Percentiles rank a stretch among this genome's conserved stretches.
Conservation (phyloP, 2,888 invertebrate genomes). For the Drosophila aldrichi region DNA sequence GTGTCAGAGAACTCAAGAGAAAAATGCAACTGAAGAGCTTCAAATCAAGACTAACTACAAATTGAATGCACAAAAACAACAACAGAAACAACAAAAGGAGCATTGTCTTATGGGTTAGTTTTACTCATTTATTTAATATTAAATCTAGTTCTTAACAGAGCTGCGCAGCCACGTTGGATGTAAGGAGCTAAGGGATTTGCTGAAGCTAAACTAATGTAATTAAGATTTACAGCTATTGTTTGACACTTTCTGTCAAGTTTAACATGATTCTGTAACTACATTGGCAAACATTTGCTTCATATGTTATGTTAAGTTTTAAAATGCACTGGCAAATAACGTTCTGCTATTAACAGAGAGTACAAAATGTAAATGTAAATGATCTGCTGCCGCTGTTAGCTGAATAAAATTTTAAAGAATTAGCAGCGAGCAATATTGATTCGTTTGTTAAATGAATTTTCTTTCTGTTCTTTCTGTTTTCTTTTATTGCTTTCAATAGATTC, state of each 20-base stretch:
- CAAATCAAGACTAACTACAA: conserved; percentile 11
- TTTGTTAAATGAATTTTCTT: neutral
- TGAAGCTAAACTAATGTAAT: neutral
- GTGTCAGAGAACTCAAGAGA: conserved; percentile 17
- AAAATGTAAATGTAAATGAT: neutral
- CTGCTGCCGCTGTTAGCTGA: neutral
- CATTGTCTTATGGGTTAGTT: conserved; percentile 32
- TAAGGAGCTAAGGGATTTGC: neutral
- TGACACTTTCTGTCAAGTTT: neutral
- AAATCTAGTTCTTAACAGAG: neutral
- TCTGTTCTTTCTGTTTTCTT: neutral
- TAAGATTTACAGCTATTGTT: neutral
- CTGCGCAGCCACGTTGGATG: conserved; percentile 12
- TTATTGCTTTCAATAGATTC: conserved; percentile 8
- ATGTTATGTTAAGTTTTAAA: neutral
- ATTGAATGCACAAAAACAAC: conserved; percentile 33
- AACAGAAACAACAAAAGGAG: conserved; percentile 42
- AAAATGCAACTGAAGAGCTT: conserved; percentile 27
- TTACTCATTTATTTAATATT: neutral
- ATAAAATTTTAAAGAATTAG: neutral
- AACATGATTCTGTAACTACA: neutral
- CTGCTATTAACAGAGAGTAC: neutral
- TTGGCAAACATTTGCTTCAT: neutral
- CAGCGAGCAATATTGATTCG: neutral
- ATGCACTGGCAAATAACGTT: too few species aligned